Conservation (phyloP, 1,140 invertebrate species). For the Camponotus vicinus region DNA sequence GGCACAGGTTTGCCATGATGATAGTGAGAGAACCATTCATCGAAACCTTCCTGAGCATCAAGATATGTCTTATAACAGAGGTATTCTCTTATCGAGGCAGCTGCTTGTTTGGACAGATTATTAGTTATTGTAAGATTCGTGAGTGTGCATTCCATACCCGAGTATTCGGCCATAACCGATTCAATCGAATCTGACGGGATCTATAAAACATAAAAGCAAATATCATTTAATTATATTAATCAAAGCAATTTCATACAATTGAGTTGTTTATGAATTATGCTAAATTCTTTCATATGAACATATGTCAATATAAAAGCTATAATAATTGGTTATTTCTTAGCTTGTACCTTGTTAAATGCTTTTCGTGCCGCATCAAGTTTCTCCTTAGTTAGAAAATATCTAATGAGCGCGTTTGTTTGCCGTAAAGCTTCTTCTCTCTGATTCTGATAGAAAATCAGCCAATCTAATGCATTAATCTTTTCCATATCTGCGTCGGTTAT, state of each 20-base stretch:
- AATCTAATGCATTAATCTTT: slow-evolving; percentile 95
- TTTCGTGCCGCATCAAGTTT: slow-evolving; percentile 90
- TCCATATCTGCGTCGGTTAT: slow-evolving; percentile 88
- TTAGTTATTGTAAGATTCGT: slow-evolving; percentile 77
- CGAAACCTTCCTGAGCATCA: slow-evolving; percentile 94
- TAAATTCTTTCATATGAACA: slow-evolving; percentile 54
- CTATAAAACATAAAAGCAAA: slow-evolving; percentile 74
- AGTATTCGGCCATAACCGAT: slow-evolving; percentile 87
- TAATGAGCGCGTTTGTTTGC: slow-evolving; percentile 96
- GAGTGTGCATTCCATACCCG: slow-evolving; percentile 85
- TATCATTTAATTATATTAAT: slow-evolving; percentile 58
- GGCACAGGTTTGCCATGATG: slow-evolving; percentile 92
- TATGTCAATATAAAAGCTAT: slow-evolving; percentile 32
- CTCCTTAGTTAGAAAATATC: slow-evolving; percentile 90
- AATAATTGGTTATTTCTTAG: slow-evolving; percentile 24
- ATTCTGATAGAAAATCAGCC: slow-evolving; percentile 93
- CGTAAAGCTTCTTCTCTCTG: slow-evolving; percentile 93
- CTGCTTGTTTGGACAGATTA: slow-evolving; percentile 83
- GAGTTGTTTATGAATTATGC: slow-evolving; percentile 44
- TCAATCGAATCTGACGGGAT: slow-evolving; percentile 89
- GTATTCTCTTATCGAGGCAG: slow-evolving; percentile 90
- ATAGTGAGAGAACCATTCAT: slow-evolving; percentile 95
- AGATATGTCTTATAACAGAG: slow-evolving; percentile 93
- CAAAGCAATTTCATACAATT: slow-evolving; percentile 13
- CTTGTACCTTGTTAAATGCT: slow-evolving; percentile 89